phyloP scores from a whole-genome alignment of 1,140 invertebrate genomes.

The Drosophila cardini region DNA sequence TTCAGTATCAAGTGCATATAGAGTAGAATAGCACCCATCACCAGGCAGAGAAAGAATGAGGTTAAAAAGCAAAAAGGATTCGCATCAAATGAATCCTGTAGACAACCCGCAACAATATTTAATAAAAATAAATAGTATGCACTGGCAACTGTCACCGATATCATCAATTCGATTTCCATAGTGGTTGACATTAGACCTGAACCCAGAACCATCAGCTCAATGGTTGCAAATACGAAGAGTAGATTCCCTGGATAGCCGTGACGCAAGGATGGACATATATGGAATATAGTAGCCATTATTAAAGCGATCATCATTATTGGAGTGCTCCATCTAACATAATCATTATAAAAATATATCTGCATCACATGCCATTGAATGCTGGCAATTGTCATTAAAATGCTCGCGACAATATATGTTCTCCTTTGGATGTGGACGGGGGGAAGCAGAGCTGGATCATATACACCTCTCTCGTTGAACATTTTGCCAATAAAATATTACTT shows the following conservation, averaged over 20 bases:
- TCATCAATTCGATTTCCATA: neutral
- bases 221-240: neutral
- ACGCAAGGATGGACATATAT: neutral
- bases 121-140: neutral
- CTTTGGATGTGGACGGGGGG: neutral
- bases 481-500: no score
- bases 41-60: neutral
- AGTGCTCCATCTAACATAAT: neutral
- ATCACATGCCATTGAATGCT: constrained; percentile 1
- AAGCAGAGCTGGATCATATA: neutral
- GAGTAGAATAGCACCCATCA: neutral
- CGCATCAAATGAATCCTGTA: neutral
- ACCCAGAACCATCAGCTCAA: neutral
- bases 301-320: neutral
- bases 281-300: neutral
- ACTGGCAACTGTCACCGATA: neutral
- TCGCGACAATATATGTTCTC: neutral
- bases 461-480: neutral
- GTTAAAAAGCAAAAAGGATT: constrained; percentile 18
- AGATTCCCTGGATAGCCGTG: neutral
- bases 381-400: neutral
- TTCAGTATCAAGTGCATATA: neutral
- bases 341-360: neutral
- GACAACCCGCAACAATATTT: no score
- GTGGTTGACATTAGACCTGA: neutral